These are phyloP conservation scores for Neodiprion lecontei DNA, from an alignment of 1,140 invertebrate species.

Conservation along the genomic window DNA sequence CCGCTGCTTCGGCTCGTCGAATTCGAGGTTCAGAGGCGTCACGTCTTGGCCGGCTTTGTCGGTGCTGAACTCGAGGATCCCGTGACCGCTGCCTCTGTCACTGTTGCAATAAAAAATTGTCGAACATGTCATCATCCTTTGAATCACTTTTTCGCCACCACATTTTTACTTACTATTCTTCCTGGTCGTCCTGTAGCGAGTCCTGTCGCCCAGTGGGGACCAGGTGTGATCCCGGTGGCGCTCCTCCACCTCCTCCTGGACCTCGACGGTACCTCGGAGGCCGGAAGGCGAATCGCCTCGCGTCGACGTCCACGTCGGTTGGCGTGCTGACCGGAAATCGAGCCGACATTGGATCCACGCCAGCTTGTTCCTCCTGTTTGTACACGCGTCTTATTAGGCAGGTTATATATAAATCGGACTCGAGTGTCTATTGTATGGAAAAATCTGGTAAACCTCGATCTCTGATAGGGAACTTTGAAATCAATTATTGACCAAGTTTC, in stretches of 20 bases:
- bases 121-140: slow-evolving; percentile 3
- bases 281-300: slow-evolving; percentile 63
- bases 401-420: slow-evolving; percentile 21
- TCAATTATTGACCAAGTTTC: too few relatives aligned
- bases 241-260: slow-evolving; percentile 48
- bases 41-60: slow-evolving; percentile 89
- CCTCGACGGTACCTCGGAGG: slow-evolving; percentile 61
- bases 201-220: slow-evolving; percentile 52
- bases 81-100: slow-evolving; percentile 66
- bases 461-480: too few relatives aligned
- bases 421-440: too few relatives aligned
- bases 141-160: slow-evolving; percentile 6
- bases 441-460: too few relatives aligned
- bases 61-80: slow-evolving; percentile 85
- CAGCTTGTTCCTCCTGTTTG: slow-evolving; percentile 72
- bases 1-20: slow-evolving; percentile 72
- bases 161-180: slow-evolving; percentile 56
- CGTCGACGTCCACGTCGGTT: slow-evolving; percentile 61
- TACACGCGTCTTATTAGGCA: too few relatives aligned
- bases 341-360: slow-evolving; percentile 68
- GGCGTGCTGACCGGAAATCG: slow-evolving; percentile 57
- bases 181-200: slow-evolving; percentile 56
- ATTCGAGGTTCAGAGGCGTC: slow-evolving; percentile 84
- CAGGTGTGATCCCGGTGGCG: slow-evolving; percentile 48
- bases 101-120: slow-evolving; percentile 43